Conservation (phyloP, 2,797 vertebrate genomes). For the Bradypodion ventrale region DNA sequence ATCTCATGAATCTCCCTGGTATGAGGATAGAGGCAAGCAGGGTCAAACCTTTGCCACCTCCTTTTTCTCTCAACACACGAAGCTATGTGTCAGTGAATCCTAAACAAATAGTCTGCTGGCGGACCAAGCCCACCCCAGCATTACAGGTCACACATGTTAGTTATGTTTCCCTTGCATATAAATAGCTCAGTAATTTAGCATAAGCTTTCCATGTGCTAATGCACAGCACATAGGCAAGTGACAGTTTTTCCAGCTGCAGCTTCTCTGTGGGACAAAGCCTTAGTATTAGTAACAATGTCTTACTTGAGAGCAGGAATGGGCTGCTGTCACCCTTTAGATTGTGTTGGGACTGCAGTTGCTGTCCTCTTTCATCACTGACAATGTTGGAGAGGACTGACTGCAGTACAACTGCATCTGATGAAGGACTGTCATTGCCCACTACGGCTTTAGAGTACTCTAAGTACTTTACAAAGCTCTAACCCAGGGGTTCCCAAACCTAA, state of each 20-base stretch:
- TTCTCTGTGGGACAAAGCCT: background rate
- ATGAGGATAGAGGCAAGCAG: conserved; percentile 21
- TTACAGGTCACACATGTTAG: background rate
- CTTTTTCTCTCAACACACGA: conserved; percentile 5
- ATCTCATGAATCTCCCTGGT: conserved; percentile 33
- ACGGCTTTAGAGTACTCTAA: too few relatives aligned
- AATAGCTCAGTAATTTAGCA: background rate
- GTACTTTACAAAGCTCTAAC: too few relatives aligned
- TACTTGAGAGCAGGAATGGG: background rate
- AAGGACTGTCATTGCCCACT: too few relatives aligned
- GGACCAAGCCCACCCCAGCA: background rate
- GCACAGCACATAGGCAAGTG: background rate
- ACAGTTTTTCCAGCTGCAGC: background rate
- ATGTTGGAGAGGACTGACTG: background rate
- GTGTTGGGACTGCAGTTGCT: background rate
- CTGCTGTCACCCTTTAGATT: background rate
- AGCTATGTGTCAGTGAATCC: conserved; percentile 22
- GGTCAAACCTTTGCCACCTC: background rate
- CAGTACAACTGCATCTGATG: background rate
- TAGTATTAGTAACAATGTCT: background rate
- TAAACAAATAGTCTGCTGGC: conserved; percentile 14
- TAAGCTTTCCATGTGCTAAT: background rate
- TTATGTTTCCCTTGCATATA: conserved; percentile 24
- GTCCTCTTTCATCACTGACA: background rate
- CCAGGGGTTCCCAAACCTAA: too few relatives aligned